Conservation (phyloP, 2,888 invertebrate species). For the Brachypalpus laphriformis region DNA sequence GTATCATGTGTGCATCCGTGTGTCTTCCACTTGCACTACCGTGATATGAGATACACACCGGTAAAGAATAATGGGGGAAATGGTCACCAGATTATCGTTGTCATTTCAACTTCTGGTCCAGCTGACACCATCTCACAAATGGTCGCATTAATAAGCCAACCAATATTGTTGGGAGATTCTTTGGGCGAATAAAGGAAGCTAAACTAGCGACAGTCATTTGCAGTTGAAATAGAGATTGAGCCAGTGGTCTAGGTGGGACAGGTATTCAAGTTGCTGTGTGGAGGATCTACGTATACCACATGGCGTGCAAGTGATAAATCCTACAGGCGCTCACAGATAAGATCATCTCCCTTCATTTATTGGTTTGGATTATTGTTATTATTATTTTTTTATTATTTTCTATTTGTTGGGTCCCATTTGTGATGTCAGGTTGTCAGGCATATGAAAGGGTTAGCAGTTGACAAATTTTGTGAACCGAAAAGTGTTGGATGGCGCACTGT, state of each 20-base stretch:
- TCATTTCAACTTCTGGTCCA: conserved; percentile 71
- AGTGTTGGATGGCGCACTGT: conserved; percentile 27
- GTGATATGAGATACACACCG: conserved; percentile 57
- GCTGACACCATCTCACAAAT: conserved; percentile 71
- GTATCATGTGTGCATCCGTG: conserved; percentile 42
- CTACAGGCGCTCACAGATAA: conserved; percentile 59
- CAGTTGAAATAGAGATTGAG: conserved; percentile 52
- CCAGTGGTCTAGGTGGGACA: conserved; percentile 16
- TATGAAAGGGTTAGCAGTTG: conserved; percentile 57
- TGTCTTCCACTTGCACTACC: conserved; percentile 54
- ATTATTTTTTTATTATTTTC: conserved; percentile 58
- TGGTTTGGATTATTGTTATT: conserved; percentile 58
- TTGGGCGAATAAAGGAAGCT: conserved; percentile 57
- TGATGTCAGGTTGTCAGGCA: conserved; percentile 49
- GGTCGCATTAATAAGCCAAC: conserved; percentile 69
- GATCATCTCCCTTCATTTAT: conserved; percentile 64
- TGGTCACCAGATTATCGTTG: conserved; percentile 72
- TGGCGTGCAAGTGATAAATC: conserved; percentile 70
- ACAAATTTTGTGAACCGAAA: conserved; percentile 26
- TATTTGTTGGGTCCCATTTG: conserved; percentile 63
- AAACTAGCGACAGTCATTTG: conserved; percentile 40
- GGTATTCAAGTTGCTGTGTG: conserved; percentile 20
- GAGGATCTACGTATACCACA: conserved; percentile 61
- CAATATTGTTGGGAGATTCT: no score
- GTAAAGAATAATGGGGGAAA: conserved; percentile 69